A percentile compares a stretch with the other conserved stretches of the same genome.
These are phyloP conservation scores for Sternarchorhynchus goeldii DNA, from an alignment of 2,797 vertebrate species.

Conservation along the genomic window DNA sequence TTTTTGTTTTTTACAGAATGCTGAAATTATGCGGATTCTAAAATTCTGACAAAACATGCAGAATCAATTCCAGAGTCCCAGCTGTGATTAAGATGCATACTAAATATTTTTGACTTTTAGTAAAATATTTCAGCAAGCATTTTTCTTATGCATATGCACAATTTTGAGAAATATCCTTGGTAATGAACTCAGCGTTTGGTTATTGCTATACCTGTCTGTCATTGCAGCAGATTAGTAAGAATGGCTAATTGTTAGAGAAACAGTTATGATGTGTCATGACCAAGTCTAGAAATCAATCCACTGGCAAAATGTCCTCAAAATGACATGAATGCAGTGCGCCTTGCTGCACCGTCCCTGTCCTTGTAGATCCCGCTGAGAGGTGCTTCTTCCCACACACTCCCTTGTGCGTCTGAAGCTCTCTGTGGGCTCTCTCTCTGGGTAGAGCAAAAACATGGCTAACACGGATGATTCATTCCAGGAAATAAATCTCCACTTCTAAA, in stretches of 20 bases:
- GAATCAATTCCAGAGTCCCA: no score
- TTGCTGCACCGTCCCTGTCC: neutral
- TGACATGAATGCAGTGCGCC: neutral
- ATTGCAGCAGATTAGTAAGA: neutral
- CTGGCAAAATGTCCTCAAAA: neutral
- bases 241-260: neutral
- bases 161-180: no score
- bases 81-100: no score
- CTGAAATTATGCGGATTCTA: no score
- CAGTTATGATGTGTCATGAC: slow-evolving; percentile 1
- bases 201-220: neutral
- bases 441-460: slow-evolving; percentile 46
- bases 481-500: slow-evolving; percentile 66
- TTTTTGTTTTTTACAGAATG: no score
- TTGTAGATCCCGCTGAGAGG: neutral
- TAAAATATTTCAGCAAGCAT: no score
- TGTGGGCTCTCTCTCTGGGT: slow-evolving; percentile 41
- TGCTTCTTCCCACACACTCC: neutral
- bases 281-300: neutral
- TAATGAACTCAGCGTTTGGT: no score
- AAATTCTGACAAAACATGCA: no score
- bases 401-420: slow-evolving; percentile 6
- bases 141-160: no score
- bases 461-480: slow-evolving; percentile 57
- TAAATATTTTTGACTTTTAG: no score